These are phyloP conservation scores for Creontiades dilutus DNA, from an alignment of 2,888 invertebrate genomes.

Conservation along the genomic window DNA sequence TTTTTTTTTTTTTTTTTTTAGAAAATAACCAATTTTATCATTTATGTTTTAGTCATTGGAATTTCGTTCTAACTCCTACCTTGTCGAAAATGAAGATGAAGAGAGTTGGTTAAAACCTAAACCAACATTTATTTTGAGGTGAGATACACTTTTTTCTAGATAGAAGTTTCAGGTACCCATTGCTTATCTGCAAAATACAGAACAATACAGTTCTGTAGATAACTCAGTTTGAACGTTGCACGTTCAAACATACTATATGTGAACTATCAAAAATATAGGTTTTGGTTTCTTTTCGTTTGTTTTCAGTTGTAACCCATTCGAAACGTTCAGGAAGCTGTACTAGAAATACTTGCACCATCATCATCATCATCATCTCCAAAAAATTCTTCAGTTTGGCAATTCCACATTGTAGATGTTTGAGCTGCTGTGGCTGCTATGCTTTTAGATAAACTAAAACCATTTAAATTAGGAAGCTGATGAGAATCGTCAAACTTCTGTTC, in stretches of 20 bases:
- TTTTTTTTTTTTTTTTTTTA: too few species aligned
- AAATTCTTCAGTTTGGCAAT: conserved; percentile 19
- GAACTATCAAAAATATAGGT: not conserved
- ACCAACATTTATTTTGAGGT: too few species aligned
- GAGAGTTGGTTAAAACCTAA: too few species aligned
- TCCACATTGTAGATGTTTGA: conserved; percentile 10
- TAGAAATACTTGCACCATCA: not conserved
- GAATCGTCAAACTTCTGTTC: not conserved
- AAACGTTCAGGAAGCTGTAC: not conserved
- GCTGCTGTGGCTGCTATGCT: conserved; percentile 38
- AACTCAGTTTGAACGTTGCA: too few species aligned
- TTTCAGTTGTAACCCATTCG: not conserved
- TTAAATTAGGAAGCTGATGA: not conserved
- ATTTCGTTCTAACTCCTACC: too few species aligned
- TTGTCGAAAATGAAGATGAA: too few species aligned
- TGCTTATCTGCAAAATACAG: too few species aligned
- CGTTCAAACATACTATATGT: not conserved
- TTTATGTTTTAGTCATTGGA: too few species aligned
- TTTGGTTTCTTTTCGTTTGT: not conserved
- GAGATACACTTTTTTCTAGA: too few species aligned
- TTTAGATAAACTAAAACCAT: conserved; percentile 23
- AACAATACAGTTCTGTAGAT: too few species aligned
- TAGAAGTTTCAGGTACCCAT: too few species aligned
- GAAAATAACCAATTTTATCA: too few species aligned
- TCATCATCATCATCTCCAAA: conserved; percentile 40